phyloP scores from a whole-genome alignment of 2,797 vertebrate species.

The Nothura maculosa region DNA sequence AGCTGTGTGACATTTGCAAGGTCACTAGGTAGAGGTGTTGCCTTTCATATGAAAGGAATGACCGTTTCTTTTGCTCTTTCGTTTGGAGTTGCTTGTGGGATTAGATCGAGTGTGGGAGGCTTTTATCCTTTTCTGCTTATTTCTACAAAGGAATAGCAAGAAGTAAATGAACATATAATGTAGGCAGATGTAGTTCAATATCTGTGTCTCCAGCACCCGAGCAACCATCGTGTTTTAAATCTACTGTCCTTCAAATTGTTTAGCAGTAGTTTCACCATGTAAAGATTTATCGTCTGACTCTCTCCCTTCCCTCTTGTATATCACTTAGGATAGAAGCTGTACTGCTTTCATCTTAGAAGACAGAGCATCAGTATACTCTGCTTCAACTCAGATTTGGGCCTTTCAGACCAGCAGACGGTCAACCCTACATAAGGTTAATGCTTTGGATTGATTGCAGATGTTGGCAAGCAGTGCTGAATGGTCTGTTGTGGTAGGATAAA shows the following conservation, averaged over 20 bases:
- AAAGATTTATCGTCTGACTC: slow-evolving; percentile 73
- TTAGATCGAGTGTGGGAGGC: background rate
- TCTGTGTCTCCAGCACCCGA: slow-evolving; percentile 16
- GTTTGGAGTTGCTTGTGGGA: background rate
- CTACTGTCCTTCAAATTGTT: slow-evolving; percentile 45
- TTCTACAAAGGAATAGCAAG: background rate
- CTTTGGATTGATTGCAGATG: slow-evolving; percentile 80
- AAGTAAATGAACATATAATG: background rate
- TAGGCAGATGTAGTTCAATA: background rate
- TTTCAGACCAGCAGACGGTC: slow-evolving; percentile 78
- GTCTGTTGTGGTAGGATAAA: slow-evolving; percentile 67
- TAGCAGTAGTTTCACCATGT: slow-evolving; percentile 47
- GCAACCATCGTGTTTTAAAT: background rate
- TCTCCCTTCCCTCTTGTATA: slow-evolving; percentile 79
- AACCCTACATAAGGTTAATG: slow-evolving; percentile 79
- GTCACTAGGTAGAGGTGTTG: background rate
- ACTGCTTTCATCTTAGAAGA: slow-evolving; percentile 80
- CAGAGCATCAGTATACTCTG: slow-evolving; percentile 77
- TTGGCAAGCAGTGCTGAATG: slow-evolving; percentile 74
- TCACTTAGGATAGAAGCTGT: slow-evolving; percentile 81
- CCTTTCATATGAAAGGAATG: background rate
- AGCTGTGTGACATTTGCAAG: background rate
- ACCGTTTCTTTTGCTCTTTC: background rate
- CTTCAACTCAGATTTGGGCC: slow-evolving; percentile 78
- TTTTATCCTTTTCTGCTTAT: background rate